Evolutionary conservation across 2,888 invertebrate species (phyloP), one percentile per base, ranked within the genome.

Genomic region (Mayetiola destructor): DNA sequence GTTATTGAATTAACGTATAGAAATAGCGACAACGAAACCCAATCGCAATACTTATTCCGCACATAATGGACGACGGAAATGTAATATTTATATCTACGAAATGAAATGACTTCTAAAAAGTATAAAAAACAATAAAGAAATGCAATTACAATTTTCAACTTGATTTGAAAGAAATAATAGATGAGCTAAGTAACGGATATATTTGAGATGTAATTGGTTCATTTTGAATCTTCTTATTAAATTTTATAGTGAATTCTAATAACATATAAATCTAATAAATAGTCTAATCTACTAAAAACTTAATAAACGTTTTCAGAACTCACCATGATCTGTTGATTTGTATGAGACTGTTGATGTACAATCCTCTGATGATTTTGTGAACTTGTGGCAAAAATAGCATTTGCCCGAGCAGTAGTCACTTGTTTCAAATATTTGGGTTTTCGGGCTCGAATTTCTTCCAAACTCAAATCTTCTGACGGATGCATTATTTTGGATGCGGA

Each of bases 391-490:
- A 63, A 61, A 10, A 57, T 42, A 32, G 58, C 55, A 32, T 30
- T 21, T 30, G 57, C 37, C 16, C 29, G 29, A 4, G 53, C 53
- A 12, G 32, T 36, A 5, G 35, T 40, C 4, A 58, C 48, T 55
- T 55, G 20, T 42, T 55, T 73, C 61, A 78, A 77, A 68, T 90
- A 90, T 66, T 82, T 83, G 10, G 79, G 73, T 65, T 77, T 74
- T 56, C 85, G 74, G 9, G 89, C 84, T 55, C 85, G 76, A 62
- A 88, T 80, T 73, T 92, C 90, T 69, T 91, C 91, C 69, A 91
- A 68, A 30, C 94, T 94, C 57, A 92, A 81, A 71, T 93, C 92
- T 70, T 95, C 94, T 1, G 89, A 84, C 0, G 95, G 95, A 72
- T 95, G 95, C 63, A 95, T 81, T 58, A 95, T 94, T 74, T 87